Percentiles rank a stretch among this genome's conserved stretches.
Conservation (phyloP, 1,140 invertebrate genomes). For the Patella vulgata region DNA sequence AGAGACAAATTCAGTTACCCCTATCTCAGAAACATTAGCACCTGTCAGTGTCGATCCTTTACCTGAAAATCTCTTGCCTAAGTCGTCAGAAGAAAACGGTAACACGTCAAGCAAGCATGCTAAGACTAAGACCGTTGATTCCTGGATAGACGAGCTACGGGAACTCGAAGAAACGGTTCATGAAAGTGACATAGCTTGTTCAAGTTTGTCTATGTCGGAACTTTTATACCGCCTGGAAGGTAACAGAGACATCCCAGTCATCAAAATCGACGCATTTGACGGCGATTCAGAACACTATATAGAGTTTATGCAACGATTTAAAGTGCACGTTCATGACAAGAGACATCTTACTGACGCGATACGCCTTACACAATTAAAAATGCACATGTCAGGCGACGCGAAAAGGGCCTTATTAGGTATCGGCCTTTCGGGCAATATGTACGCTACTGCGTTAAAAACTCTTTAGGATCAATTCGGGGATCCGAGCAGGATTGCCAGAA, state of each 20-base stretch:
- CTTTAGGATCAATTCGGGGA: constrained; percentile 5
- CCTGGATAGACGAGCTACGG: too few relatives aligned
- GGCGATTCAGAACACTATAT: constrained; percentile 1
- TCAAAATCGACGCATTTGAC: constrained; percentile 1
- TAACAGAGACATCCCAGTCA: constrained; percentile 6
- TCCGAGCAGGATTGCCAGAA: background rate
- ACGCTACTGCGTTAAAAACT: constrained; percentile 10
- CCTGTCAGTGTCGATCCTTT: too few relatives aligned
- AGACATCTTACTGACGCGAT: background rate
- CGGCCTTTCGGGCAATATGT: constrained; percentile 1
- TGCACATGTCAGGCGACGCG: constrained; percentile 1
- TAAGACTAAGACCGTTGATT: too few relatives aligned
- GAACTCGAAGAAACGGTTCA: too few relatives aligned
- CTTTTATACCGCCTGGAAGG: constrained; percentile 5
- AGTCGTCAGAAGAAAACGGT: too few relatives aligned
- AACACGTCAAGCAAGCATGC: too few relatives aligned
- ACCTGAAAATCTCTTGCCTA: too few relatives aligned
- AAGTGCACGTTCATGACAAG: constrained; percentile 11
- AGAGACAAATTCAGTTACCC: too few relatives aligned
- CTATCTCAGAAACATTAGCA: too few relatives aligned
- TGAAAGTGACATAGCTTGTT: too few relatives aligned
- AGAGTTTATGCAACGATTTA: constrained; percentile 9
- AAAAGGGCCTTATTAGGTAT: constrained; percentile 1
- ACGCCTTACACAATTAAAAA: constrained; percentile 4
- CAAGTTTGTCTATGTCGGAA: constrained; percentile 3